Evolutionary conservation across 2,797 vertebrate species (phyloP).

Genomic region (Oreochromis grahami): DNA sequence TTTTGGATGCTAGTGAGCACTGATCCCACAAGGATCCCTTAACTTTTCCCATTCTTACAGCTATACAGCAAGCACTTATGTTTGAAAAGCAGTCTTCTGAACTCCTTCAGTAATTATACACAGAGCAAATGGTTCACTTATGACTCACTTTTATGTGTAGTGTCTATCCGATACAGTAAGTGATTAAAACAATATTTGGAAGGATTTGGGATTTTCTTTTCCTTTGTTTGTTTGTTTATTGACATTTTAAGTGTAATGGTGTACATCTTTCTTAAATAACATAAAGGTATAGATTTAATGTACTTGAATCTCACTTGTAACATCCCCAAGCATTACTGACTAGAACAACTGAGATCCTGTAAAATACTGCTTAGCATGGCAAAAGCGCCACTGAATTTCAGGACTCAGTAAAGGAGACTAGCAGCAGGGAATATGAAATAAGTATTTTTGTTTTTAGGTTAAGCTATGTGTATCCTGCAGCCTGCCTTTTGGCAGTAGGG

Average conservation of each 20-base stretch:
- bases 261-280: neutral
- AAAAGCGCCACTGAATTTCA: neutral
- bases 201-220: neutral
- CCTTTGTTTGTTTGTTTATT: neutral
- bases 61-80: neutral
- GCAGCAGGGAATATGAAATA: constrained; percentile 10
- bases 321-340: neutral
- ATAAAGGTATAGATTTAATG: neutral
- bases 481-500: constrained; percentile 15
- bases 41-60: neutral
- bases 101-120: neutral
- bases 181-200: neutral
- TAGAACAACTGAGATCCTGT: neutral
- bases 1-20: neutral
- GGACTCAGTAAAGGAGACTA: neutral
- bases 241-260: neutral
- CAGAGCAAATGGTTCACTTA: neutral
- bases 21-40: neutral
- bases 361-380: neutral
- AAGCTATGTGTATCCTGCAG: constrained; percentile 21
- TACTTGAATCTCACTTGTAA: neutral
- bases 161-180: neutral
- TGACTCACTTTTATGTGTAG: neutral
- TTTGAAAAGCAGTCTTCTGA: neutral
- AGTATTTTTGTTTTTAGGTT: constrained; percentile 15